Evolutionary conservation across 1,140 invertebrate species (phyloP).

Genomic region (Drosophila simulans): DNA sequence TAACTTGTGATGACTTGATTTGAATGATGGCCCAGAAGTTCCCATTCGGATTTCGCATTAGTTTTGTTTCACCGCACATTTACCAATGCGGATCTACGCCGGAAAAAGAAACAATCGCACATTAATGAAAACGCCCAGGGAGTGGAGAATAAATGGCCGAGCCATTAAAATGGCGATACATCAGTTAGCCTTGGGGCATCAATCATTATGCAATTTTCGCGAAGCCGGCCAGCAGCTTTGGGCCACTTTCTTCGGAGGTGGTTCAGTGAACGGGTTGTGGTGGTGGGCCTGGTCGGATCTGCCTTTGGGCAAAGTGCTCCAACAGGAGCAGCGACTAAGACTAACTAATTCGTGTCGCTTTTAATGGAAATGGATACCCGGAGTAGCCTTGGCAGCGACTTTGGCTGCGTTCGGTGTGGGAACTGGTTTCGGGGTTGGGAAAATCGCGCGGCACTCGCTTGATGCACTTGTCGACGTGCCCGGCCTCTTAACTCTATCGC

Average conservation of each 20-base stretch:
- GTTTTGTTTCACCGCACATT: neutral
- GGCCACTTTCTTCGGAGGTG: conserved; percentile 41
- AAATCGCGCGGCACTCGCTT: conserved; percentile 51
- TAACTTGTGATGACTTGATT: neutral
- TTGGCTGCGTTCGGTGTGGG: conserved; percentile 32
- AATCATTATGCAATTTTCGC: conserved; percentile 51
- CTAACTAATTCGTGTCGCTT: conserved; percentile 37
- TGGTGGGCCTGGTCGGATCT: conserved; percentile 7
- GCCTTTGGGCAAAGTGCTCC: conserved; percentile 33
- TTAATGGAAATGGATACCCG: conserved; percentile 38
- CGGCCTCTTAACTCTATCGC: conserved; percentile 53
- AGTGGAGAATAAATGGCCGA: conserved; percentile 8
- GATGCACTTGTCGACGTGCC: conserved; percentile 47
- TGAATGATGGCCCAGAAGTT: conserved; percentile 1
- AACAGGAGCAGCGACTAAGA: conserved; percentile 33
- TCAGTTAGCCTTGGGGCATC: conserved; percentile 26
- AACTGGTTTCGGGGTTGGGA: conserved; percentile 61
- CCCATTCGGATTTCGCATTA: neutral
- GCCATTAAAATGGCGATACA: conserved; percentile 38
- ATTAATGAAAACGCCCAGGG: conserved; percentile 9
- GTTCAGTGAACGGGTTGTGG: conserved; percentile 34
- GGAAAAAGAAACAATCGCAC: conserved; percentile 20
- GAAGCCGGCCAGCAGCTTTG: neutral
- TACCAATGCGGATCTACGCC: neutral
- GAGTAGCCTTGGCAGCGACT: conserved; percentile 41